These are phyloP conservation scores for Sandelia bainsii DNA, from an alignment of 2,797 vertebrate species.

Conservation along the genomic window DNA sequence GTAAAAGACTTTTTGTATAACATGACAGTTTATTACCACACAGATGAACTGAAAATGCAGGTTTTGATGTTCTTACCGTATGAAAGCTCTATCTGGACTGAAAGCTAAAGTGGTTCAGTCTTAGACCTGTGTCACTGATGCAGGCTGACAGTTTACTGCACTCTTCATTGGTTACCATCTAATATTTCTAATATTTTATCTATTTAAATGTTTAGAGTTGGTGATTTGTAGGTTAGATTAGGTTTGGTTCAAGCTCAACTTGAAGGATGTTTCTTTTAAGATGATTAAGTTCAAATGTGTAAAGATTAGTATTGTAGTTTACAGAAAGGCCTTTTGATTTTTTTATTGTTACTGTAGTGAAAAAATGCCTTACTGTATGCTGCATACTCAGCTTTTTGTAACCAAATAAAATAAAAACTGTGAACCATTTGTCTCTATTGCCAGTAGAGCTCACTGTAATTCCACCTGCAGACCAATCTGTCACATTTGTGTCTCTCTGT, in stretches of 20 bases:
- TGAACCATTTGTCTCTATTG: not conserved
- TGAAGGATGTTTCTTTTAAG: not conserved
- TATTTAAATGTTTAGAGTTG: slow-evolving; percentile 3
- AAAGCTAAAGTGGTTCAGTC: too few species aligned
- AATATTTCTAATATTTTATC: not conserved
- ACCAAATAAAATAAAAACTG: not conserved
- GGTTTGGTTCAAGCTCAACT: not conserved
- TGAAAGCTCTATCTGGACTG: not conserved
- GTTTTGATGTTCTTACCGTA: not conserved
- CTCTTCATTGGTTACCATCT: not conserved
- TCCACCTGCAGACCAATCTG: slow-evolving; percentile 10
- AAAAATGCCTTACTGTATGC: not conserved
- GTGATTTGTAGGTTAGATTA: not conserved
- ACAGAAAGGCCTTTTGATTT: not conserved
- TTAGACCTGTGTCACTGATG: not conserved
- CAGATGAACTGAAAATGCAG: not conserved
- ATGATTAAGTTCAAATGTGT: not conserved
- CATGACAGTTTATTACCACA: not conserved
- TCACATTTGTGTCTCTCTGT: accelerated
- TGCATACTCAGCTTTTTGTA: not conserved
- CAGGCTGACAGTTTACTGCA: not conserved
- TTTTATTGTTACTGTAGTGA: not conserved
- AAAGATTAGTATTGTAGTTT: not conserved
- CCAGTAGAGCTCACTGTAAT: slow-evolving; percentile 59
- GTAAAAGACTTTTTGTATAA: not conserved